A percentile compares a stretch with the other conserved stretches of the same genome.
phyloP scores from a whole-genome alignment of 2,113 vertebrate genomes.

The Rutilus rutilus region DNA sequence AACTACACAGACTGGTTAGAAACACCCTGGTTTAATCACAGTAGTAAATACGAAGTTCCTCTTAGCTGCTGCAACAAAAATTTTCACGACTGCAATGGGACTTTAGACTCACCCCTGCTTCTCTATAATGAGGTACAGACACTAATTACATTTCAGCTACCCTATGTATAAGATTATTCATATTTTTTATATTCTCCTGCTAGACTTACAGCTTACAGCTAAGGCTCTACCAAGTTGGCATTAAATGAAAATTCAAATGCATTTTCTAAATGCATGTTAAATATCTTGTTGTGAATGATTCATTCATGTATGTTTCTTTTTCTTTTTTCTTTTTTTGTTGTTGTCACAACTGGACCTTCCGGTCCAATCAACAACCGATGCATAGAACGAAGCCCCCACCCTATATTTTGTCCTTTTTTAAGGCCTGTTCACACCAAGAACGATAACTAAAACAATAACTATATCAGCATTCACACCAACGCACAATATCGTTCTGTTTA shows the following conservation, averaged over 20 bases:
- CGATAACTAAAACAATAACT: too few species aligned
- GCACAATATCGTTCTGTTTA: too few species aligned
- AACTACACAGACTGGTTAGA: slow-evolving; percentile 68
- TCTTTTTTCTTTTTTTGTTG: background rate
- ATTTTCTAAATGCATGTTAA: background rate
- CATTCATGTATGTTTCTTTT: background rate
- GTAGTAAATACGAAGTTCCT: slow-evolving; percentile 56
- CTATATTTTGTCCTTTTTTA: too few species aligned
- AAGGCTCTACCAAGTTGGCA: background rate
- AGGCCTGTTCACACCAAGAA: too few species aligned
- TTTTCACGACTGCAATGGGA: slow-evolving; percentile 63
- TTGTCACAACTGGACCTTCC: too few species aligned
- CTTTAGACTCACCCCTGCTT: slow-evolving; percentile 51
- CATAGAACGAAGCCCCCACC: too few species aligned
- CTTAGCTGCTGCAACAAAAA: slow-evolving; percentile 69
- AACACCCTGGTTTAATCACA: slow-evolving; percentile 67
- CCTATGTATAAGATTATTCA: background rate
- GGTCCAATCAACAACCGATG: too few species aligned
- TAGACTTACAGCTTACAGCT: background rate
- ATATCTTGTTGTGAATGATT: background rate
- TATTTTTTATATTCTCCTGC: background rate
- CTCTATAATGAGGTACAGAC: slow-evolving; percentile 63
- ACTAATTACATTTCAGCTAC: background rate
- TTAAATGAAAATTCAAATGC: background rate
- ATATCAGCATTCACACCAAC: too few species aligned